Base-by-base conservation (phyloP, 2,888 invertebrate species). In the Pollenia angustigena region DNA sequence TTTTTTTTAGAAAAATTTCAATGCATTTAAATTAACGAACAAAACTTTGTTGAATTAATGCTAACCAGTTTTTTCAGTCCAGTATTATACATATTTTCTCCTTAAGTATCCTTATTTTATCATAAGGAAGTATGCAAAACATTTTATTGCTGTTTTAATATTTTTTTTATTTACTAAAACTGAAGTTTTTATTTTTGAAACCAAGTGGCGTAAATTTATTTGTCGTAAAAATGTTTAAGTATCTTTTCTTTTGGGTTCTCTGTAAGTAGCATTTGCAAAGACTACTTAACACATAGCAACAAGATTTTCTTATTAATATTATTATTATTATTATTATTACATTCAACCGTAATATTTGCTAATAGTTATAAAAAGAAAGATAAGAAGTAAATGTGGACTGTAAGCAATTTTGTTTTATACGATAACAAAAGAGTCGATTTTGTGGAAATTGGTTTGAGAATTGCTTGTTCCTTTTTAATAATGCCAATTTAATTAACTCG, bases 291-390 rank as follows among this genome's bases (percentile, higher is more conserved):
- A 52, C 16, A 16, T 52, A 3, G 16, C 16, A 52, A 52, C 52
- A 52, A 16, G 16, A 52, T 52, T 32, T 32, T 32, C 6, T n/a
- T n/a, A n/a, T n/a, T n/a, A n/a, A n/a, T 32, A 32, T 32, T 32
- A 6, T 6, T 32, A 32, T 32, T 32, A 52, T 52, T 18, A 52
- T 0, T 52, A 52, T 52, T 10, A 16, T 52, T 18, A 52, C 10
- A 52, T 52, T 52, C 52, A 52, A 16, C 52, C n/a, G n/a, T 18
- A 52, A 16, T 6, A 16, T 0, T 16, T 8, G 52, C 52, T 52
- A 52, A 16, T 52, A 52, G n/a, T 52, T 16, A 52, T 52, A 52
- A 52, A 52, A 52, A 52, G 52, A 10, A 18, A 52, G 52, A 52
- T 52, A 52, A 52, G 16, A 14, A 52, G 18, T 16, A 18, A 10